Conservation (phyloP, 2,888 invertebrate species). For the Ceriagrion tenellum region DNA sequence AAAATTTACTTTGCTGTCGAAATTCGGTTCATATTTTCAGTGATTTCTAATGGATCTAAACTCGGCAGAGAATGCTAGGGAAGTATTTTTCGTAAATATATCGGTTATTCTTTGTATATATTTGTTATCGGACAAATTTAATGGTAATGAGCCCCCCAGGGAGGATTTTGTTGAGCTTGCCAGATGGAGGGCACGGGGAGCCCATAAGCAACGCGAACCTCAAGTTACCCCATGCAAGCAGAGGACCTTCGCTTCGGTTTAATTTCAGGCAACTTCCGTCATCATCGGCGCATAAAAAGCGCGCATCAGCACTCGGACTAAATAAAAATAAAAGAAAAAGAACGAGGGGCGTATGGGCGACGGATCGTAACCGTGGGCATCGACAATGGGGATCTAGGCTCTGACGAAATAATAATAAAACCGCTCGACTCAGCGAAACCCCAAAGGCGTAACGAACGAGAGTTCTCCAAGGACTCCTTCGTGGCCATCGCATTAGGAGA, state of each 20-base stretch:
- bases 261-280: neutral
- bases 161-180: too few relatives aligned
- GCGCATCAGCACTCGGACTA: neutral
- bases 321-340: neutral
- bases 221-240: neutral
- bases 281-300: neutral
- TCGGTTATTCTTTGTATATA: too few relatives aligned
- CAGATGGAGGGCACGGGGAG: too few relatives aligned
- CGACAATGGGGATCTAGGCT: neutral
- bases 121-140: too few relatives aligned
- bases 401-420: slow-evolving; percentile 38
- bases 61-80: too few relatives aligned
- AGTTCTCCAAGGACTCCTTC: neutral
- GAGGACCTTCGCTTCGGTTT: neutral
- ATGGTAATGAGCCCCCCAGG: too few relatives aligned
- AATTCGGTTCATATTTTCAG: too few relatives aligned
- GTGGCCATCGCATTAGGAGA: neutral
- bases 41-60: too few relatives aligned
- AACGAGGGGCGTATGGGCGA: neutral
- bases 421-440: slow-evolving; percentile 15
- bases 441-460: slow-evolving; percentile 13
- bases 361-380: neutral
- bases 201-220: too few relatives aligned
- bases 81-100: too few relatives aligned
- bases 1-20: too few relatives aligned